Evolutionary conservation across 2,797 vertebrate species (phyloP), one percentile per base, ranked within the genome.

Genomic region (Sebastes minor): DNA sequence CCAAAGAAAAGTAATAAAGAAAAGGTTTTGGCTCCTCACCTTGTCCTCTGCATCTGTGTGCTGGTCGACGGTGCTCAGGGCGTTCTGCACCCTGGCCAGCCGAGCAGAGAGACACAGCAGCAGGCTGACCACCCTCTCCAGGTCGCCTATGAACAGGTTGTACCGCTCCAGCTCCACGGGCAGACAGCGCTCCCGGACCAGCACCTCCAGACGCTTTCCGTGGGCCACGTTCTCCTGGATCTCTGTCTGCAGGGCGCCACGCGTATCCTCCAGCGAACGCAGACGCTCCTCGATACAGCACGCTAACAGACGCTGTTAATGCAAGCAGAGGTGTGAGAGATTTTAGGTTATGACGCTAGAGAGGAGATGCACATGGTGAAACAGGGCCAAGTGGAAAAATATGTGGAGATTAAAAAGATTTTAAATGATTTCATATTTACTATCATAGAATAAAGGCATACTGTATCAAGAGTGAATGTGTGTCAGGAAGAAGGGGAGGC

Each of bases 101-200:
- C 98, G 96, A 52, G 96, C 97, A 4, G 98, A 98, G 65, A 99
- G 90, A 77, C 97, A 97, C 75, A 99, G 92, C 86, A 99, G 86
- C 85, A 99, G 96, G 90, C 92, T 98, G 69, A 99, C 93, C n/a
- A 99, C 99, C 5, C 97, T 96, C 94, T 99, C 97, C 89, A 99
- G 91, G 93, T 99, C 98, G 0, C 95, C 97, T 0, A 99, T 94
- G 92, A 99, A 99, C 85, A 97, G 95, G 70, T 78, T 55, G 93
- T 98, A 99, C 32, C 97, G 93, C 91, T 99, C 96, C 6, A 96
- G 91, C 86, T 98, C 97, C 1, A 96, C 86, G 0, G 97, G 95
- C 35, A 89, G 84, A 89, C 97, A 98, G 28, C 87, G 53, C 0
- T 94, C 93, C 0, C 16, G 76, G 30, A 97, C 96, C 65, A 92